Evolutionary conservation across 2,113 vertebrate species (phyloP), one percentile per base, ranked within the genome.

Genomic region (rat (Rattus norvegicus)): DNA sequence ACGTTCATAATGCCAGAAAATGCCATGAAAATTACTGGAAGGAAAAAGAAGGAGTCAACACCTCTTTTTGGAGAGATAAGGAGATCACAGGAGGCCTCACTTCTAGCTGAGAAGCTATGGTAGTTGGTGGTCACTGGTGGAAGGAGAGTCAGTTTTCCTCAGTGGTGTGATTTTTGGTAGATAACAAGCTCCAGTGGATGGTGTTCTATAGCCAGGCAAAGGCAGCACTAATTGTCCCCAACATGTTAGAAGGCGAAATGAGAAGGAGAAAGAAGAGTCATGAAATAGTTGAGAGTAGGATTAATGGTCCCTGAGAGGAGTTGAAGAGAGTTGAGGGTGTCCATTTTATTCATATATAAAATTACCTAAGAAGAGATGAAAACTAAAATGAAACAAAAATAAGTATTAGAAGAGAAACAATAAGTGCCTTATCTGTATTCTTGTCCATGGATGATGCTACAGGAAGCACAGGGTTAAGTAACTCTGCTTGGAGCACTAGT

Each of bases 351-450:
- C 17, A 12, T 49, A 49, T 86, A 49, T 67, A 67, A 33, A 67
- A 11, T 49, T 33, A 86, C 84, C 28, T 39, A 67, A 67, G 16
- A 20, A 67, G 19, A 86, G 33, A 33, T 33, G 7, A 49, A 67
- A 67, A 28, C n/a, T 63, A 28, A 83, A 54, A 36, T 77, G 52
- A n/a, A 22, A 73, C n/a, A 73, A 77, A 39, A 39, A 83, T 63
- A 85, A 67, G 19, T 43, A 11, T 39, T 39, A 84, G 7, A 30
- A 85, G 47, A 65, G 92, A 95, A 97, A 95, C 77, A 95, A 93
- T 92, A 97, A 97, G 77, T 95, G 95, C 93, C 95, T 94, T 91
- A 95, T 96, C 94, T 95, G 91, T 97, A 96, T 94, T 92, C 95
- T 94, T 97, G 96, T 97, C 97, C 96, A 88, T 67, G 93, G 95